Base-by-base conservation (phyloP, 2,113 vertebrate genomes). In the Gallinago media region DNA sequence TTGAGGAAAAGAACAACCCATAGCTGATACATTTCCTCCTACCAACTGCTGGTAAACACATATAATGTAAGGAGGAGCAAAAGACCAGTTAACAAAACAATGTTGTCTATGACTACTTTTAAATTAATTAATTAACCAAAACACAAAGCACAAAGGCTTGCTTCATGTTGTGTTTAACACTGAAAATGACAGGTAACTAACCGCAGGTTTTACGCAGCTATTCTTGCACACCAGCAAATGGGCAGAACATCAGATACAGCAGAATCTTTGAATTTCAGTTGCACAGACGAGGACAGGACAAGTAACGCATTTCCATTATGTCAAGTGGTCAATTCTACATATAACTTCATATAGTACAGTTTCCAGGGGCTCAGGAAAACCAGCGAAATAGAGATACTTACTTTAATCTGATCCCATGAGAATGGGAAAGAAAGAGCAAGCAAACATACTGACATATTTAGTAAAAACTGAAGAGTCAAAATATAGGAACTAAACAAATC, bases 401-500 rank as follows among this genome's bases (percentile, higher is more conserved):
- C 38, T 79, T 75, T 81, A 36, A 84, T 47, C 20, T 91, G 75
- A 91, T 29, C 22, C 36, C 14, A 31, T 5, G 17, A 40, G n/a
- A 40, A 87, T 27, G 27, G 32, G 32, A 58, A 87, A 55, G 58
- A 85, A 32, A 73, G 20, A 77, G 20, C 63, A 70, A 46, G 34
- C 8, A 89, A 78, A 87, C 17, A 56, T 61, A 31, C 16, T 49
- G 47, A 75, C 11, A 27, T 72, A 74, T 78, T 81, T 72, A 91
- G 11, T 73, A 55, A 87, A 96, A 90, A 23, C 65, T 87, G 56
- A 68, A 47, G 46, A 47, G 46, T 73, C 25, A 88, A 77, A 87
- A 92, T 46, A 78, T 3, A 75, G 91, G 92, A 79, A 82, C 27
- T 71, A 84, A 96, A 94, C 73, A 94, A 94, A 96, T 56, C 50